Conservation (phyloP, 2,888 invertebrate genomes). For the Thalpophila matura region DNA sequence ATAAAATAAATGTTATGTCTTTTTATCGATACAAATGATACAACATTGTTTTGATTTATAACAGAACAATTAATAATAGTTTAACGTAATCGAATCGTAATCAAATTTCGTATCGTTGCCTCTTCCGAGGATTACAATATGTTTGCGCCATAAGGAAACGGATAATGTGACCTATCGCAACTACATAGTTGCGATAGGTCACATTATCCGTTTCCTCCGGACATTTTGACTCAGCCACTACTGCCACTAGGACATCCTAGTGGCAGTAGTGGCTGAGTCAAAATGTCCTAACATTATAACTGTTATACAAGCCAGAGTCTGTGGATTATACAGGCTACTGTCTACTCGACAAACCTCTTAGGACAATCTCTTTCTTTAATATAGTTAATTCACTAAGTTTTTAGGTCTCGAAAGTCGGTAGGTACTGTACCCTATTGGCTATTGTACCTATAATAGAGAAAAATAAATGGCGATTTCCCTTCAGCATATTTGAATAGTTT, state of each 20-base stretch:
- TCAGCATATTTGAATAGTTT: too few relatives aligned
- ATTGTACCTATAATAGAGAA: too few relatives aligned
- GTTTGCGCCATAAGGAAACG: constrained; percentile 12
- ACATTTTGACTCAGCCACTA: constrained; percentile 11
- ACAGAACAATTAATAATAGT: background rate
- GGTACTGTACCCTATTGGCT: too few relatives aligned
- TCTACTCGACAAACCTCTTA: too few relatives aligned
- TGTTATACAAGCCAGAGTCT: constrained; percentile 21
- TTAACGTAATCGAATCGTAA: too few relatives aligned
- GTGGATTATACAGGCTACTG: background rate
- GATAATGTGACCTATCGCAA: constrained; percentile 5
- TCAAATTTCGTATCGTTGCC: background rate
- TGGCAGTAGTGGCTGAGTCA: constrained; percentile 7
- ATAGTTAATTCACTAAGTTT: too few relatives aligned
- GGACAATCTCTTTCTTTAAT: too few relatives aligned
- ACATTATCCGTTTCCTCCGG: too few relatives aligned
- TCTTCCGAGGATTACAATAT: constrained; percentile 13
- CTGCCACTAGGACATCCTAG: too few relatives aligned
- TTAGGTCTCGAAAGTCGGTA: too few relatives aligned
- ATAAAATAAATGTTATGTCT: background rate
- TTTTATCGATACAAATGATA: background rate
- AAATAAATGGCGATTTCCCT: too few relatives aligned
- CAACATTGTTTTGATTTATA: background rate
- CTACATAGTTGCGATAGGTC: too few relatives aligned
- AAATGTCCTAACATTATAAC: constrained; percentile 2